Evolutionary conservation across 2,888 invertebrate genomes (phyloP), one percentile per base, ranked within the genome.

Genomic region (Diachrysia chrysitis): DNA sequence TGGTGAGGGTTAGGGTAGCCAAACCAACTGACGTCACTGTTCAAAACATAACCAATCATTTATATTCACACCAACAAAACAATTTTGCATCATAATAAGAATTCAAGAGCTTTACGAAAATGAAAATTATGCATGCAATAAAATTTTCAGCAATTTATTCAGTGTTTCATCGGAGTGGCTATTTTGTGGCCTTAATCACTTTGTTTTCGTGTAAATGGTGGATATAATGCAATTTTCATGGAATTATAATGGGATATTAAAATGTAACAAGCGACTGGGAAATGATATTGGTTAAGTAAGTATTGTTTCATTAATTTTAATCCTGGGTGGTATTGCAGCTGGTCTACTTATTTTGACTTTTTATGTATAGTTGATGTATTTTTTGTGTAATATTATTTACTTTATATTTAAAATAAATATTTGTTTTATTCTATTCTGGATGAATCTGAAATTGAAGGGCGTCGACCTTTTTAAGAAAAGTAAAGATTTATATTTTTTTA

Each of bases 121-220:
- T 56, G 59, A 42, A 77, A 64, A 74, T 81, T 63, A 71, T 66
- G 67, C 66, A 70, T 71, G 66, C 66, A 71, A 78, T 74, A 61
- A 73, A 67, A 71, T 70, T 64, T 77, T 56, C 68, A 68, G 57
- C 53, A 69, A 71, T 78, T 78, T 69, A 81, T 77, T 54, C 74
- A 69, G 66, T 72, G 55, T 63, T 68, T 58, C 74, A 66, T 57
- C 17, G 29, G 69, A 74, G 66, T 63, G 70, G 68, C 58, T 46
- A 58, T 69, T 78, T 78, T 58, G 67, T 70, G 55, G 67, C 9
- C 17, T 70, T 73, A 78, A 78, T 78, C 74, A 78, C 66, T 81
- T 73, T 81, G 70, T 78, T 81, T 66, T 66, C 64, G 48, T 42
- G 56, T 69, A 58, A 71, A 70, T 55, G 65, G 58, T 61, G 63